Conservation (phyloP, 2,888 invertebrate genomes). For the Lamellibrachia satsuma region DNA sequence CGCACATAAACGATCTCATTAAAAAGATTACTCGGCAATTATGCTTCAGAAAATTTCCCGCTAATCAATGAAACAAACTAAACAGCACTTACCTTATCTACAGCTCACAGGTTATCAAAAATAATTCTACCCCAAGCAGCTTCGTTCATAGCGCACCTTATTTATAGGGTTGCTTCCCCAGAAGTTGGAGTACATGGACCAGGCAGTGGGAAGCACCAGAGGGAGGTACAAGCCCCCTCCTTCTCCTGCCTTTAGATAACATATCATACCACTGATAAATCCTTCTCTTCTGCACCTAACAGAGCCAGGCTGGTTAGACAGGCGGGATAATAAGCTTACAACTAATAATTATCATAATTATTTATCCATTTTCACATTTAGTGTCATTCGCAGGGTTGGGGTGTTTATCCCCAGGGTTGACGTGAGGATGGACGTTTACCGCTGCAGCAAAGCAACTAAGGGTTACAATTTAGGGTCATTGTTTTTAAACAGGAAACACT, state of each 20-base stretch:
- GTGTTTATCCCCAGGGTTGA: not conserved
- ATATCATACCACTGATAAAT: constrained; percentile 6
- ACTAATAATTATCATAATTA: not conserved
- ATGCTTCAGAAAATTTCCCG: not conserved
- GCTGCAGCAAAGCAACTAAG: not conserved
- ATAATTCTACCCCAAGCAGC: not conserved
- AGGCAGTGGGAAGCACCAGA: not conserved
- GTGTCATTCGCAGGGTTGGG: not conserved
- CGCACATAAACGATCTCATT: not conserved
- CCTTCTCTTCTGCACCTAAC: not conserved
- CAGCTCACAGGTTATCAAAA: not conserved
- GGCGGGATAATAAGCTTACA: not conserved
- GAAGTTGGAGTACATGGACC: not conserved
- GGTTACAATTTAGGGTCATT: not conserved
- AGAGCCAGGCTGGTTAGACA: not conserved
- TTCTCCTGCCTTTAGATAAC: not conserved
- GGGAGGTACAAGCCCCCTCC: not conserved
- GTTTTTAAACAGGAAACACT: not conserved
- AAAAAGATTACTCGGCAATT: not conserved
- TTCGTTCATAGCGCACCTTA: constrained; percentile 1
- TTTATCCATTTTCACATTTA: not conserved
- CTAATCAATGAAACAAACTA: not conserved
- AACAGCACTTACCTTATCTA: constrained; percentile 9
- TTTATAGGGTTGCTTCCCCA: not conserved
- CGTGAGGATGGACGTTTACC: not conserved